Conservation (phyloP, 2,113 vertebrate species). For the Caranx ignobilis region DNA sequence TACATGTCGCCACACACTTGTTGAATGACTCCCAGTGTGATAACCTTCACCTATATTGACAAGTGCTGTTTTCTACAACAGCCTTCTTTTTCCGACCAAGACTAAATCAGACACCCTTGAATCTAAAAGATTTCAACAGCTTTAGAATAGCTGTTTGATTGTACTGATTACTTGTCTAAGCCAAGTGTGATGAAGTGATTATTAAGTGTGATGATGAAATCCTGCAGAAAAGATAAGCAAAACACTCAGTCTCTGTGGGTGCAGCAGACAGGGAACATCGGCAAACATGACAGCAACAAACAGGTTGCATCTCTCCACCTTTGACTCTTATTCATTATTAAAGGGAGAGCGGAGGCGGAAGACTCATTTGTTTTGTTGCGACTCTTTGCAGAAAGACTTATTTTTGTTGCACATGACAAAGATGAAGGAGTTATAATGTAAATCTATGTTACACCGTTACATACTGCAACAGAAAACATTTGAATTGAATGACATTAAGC, state of each 20-base stretch:
- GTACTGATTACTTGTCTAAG: constrained; percentile 31
- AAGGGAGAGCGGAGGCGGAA: neutral
- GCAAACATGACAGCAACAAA: neutral
- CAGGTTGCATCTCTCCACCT: neutral
- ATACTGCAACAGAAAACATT: neutral
- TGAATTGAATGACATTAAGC: neutral
- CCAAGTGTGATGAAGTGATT: constrained; percentile 55
- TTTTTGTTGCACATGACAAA: neutral
- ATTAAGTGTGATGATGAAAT: constrained; percentile 58
- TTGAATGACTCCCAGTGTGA: neutral
- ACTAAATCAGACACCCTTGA: constrained; percentile 6
- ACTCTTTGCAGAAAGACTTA: neutral
- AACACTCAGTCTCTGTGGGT: constrained; percentile 25
- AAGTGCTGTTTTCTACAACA: neutral
- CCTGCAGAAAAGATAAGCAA: constrained; percentile 57
- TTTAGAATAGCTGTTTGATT: constrained; percentile 41
- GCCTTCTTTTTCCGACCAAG: neutral
- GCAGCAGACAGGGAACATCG: constrained; percentile 4
- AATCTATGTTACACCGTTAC: neutral
- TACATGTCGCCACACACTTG: constrained; percentile 5
- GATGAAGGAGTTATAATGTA: neutral
- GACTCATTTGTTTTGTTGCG: neutral
- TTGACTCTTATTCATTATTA: neutral
- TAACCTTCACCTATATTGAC: neutral
- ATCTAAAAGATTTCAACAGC: constrained; percentile 20